These are phyloP conservation scores for Clitarchus hookeri DNA, from an alignment of 2,888 invertebrate species.

Conservation along the genomic window DNA sequence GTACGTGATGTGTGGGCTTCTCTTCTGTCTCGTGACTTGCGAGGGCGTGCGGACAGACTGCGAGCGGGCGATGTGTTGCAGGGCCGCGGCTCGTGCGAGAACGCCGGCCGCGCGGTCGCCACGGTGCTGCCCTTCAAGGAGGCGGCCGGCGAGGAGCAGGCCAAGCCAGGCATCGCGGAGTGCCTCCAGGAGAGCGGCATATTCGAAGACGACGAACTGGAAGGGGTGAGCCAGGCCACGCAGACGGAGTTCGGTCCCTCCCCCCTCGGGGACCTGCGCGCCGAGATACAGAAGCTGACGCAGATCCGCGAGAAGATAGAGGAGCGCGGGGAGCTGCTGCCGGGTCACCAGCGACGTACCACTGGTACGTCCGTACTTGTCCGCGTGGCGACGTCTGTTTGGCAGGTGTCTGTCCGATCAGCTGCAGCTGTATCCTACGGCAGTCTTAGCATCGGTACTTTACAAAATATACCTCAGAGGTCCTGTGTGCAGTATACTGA, in stretches of 20 bases:
- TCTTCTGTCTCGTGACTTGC: too few species aligned
- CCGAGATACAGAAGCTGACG: conserved; percentile 67
- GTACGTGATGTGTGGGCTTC: too few species aligned
- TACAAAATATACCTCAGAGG: too few species aligned
- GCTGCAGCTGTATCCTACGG: too few species aligned
- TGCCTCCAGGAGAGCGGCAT: conserved; percentile 75
- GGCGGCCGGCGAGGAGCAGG: conserved; percentile 43
- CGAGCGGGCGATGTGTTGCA: not conserved
- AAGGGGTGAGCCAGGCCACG: conserved; percentile 55
- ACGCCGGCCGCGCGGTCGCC: not conserved
- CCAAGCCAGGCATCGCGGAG: conserved; percentile 56
- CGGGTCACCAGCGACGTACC: not conserved
- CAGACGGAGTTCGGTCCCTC: conserved; percentile 57
- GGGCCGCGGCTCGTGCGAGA: not conserved
- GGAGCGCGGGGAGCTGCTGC: conserved; percentile 55
- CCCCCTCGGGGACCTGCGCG: conserved; percentile 57
- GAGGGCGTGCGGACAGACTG: too few species aligned
- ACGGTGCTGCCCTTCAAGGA: conserved; percentile 47
- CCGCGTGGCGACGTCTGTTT: too few species aligned
- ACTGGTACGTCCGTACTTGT: not conserved
- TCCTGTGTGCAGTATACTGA: too few species aligned
- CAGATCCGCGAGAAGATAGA: conserved; percentile 66
- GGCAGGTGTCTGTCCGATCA: too few species aligned
- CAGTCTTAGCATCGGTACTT: too few species aligned
- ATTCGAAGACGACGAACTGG: conserved; percentile 61